A percentile compares a stretch with the other conserved stretches of the same genome.
Evolutionary conservation across 2,113 vertebrate genomes (phyloP).

Genomic region (Chaetorhynchus papuensis): DNA sequence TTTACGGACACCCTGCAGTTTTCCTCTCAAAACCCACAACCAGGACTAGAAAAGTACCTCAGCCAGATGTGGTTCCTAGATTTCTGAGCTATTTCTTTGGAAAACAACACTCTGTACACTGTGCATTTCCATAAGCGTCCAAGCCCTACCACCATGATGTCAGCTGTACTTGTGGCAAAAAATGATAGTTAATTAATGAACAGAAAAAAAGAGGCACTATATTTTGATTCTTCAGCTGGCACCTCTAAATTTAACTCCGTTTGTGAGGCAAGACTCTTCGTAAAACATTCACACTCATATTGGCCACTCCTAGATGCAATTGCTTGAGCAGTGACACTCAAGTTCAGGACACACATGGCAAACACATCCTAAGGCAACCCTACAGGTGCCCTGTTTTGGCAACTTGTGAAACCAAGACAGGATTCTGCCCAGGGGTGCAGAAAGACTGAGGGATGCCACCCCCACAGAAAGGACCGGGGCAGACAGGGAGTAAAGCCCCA

Average conservation of each 20-base stretch:
- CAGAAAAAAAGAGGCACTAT: background rate
- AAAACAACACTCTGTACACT: background rate
- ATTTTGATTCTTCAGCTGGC: background rate
- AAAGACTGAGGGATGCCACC: background rate
- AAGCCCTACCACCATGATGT: background rate
- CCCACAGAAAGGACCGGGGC: background rate
- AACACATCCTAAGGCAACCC: background rate
- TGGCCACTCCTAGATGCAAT: background rate
- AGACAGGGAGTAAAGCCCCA: background rate
- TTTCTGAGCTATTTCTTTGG: background rate
- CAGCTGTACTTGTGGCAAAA: background rate
- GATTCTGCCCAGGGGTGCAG: background rate
- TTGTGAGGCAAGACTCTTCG: background rate
- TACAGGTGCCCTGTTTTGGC: background rate
- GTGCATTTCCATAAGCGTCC: accelerated
- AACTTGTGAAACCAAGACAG: background rate
- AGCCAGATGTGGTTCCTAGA: background rate
- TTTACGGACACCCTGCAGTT: background rate
- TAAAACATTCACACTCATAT: background rate
- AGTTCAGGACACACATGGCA: background rate
- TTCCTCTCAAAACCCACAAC: background rate
- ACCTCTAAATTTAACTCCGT: background rate
- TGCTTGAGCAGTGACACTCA: background rate
- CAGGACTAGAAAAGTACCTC: background rate
- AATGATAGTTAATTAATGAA: background rate